Evolutionary conservation across 2,797 vertebrate genomes (phyloP), one percentile per base, ranked within the genome.

Genomic region (Mormyrops boulengeri): DNA sequence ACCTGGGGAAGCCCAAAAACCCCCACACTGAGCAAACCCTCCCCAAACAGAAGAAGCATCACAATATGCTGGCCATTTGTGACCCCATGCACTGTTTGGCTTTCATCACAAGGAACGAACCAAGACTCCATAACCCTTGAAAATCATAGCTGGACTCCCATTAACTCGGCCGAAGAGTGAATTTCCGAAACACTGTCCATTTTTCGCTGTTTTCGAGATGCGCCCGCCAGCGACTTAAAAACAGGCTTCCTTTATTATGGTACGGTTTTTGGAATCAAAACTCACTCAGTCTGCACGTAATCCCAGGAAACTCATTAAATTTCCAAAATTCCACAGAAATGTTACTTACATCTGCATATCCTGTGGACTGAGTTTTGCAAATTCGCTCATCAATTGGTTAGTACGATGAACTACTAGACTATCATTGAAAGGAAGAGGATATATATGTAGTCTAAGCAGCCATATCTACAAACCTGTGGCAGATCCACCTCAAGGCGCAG

Each of bases 401-500:
- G 22, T 14, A 53, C 34, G 26, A 85, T 4, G 19, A 34, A 85
- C n/a, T 50, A 22, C 22, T 52, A 3, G 47, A 85, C 53, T 8
- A 50, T 2, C 1, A 26, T 53, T 85, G 9, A 62, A 22, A 22
- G 57, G 57, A 9, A 62, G 7, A 62, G 57, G 2, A 62, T 62
- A 62, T 62, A 62, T 22, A 62, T 60, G n/a, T 85, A 12, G 41
- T 4, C 19, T 22, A 30, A 85, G 17, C 22, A 5, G 4, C 44
- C 17, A 11, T 22, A 80, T 80, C 19, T 22, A 85, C 82, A 85
- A 50, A 96, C 96, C 95, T 96, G 90, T 94, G 93, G 91, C 95
- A 94, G 90, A 97, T 95, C 97, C 97, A 97, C 88, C 91, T 89
- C 55, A 97, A 92, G 1, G 96, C 93, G 91, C 96, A 96, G 38